These are phyloP conservation scores for Drosophila infuscata DNA, from an alignment of 2,888 invertebrate genomes.

Conservation along the genomic window DNA sequence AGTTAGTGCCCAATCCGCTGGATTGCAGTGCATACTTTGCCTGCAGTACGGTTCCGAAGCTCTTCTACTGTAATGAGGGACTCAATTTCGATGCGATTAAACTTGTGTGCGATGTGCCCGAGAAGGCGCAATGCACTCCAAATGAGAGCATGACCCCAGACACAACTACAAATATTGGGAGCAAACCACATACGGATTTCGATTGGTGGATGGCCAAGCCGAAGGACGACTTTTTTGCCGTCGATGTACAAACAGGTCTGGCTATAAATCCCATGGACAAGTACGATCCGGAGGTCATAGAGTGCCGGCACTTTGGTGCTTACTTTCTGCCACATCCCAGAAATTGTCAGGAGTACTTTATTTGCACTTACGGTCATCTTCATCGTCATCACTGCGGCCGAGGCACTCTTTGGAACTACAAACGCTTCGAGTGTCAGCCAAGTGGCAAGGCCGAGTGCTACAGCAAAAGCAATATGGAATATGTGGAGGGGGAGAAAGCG, in stretches of 20 bases:
- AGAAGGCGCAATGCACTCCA: slow-evolving; percentile 58
- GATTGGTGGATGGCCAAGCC: slow-evolving; percentile 49
- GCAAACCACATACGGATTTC: slow-evolving; percentile 8
- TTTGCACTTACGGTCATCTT: slow-evolving; percentile 82
- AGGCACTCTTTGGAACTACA: slow-evolving; percentile 79
- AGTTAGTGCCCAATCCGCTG: slow-evolving; percentile 72
- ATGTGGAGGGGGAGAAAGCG: slow-evolving; percentile 1
- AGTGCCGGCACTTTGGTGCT: slow-evolving; percentile 81
- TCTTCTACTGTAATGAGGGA: slow-evolving; percentile 68
- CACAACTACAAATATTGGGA: not conserved
- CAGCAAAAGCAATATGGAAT: slow-evolving; percentile 4
- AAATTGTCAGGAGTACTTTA: slow-evolving; percentile 78
- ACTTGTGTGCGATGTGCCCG: slow-evolving; percentile 75
- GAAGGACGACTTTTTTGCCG: slow-evolving; percentile 68
- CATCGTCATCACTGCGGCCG: slow-evolving; percentile 81
- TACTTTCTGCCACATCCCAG: slow-evolving; percentile 83
- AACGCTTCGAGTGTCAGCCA: slow-evolving; percentile 73
- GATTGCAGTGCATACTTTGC: slow-evolving; percentile 79
- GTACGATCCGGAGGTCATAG: slow-evolving; percentile 75
- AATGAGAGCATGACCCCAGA: not conserved
- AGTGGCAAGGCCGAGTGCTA: slow-evolving; percentile 68
- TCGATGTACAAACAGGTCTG: slow-evolving; percentile 68
- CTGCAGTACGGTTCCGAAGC: slow-evolving; percentile 63
- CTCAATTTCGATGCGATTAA: slow-evolving; percentile 71
- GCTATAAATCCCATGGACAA: slow-evolving; percentile 70